Evolutionary conservation across 2,888 invertebrate genomes (phyloP), one percentile per base, ranked within the genome.

Genomic region (Andrena chrysosceles): DNA sequence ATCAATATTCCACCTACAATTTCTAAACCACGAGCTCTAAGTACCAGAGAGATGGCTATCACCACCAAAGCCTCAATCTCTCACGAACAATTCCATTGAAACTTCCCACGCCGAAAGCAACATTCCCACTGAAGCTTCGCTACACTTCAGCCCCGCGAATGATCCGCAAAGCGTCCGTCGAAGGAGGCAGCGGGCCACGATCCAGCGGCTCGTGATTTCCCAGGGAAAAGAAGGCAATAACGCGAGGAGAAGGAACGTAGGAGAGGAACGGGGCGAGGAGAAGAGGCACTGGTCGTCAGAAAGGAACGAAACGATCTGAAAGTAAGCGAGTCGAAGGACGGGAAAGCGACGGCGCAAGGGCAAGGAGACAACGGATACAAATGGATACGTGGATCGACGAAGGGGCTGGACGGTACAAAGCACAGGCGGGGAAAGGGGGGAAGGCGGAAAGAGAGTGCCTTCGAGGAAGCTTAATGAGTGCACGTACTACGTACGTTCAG

Each of bases 401-500:
- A 13, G 62, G 16, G 35, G 10, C 6, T 33, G 26, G 16, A 48
- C 26, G 42, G 8, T 8, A 66, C 62, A 68, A 60, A 63, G 60
- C 70, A 68, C 23, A 52, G 7, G 62, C 26, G 56, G 35, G 31
- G 59, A 59, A 48, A 72, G 59, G 62, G 67, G 67, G 68, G 60
- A 63, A 63, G 68, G 42, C 62, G 59, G 26, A 33, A 80, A 66
- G 49, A n/a, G 71, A 71, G 77, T 75, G 69, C 42, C 42, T 82
- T 80, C 75, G 64, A 62, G 83, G 59, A 80, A 81, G 82, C 80
- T 85, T 90, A 89, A 89, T 86, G 89, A 89, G 88, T 84, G 75
- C 90, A 91, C 89, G 90, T 91, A 89, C 87, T 71, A 84, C 81
- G 81, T 89, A 84, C 85, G 85, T 87, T 91, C 90, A 90, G 91